Conservation (phyloP, 2,113 vertebrate genomes). For the Oreocharis arfaki region DNA sequence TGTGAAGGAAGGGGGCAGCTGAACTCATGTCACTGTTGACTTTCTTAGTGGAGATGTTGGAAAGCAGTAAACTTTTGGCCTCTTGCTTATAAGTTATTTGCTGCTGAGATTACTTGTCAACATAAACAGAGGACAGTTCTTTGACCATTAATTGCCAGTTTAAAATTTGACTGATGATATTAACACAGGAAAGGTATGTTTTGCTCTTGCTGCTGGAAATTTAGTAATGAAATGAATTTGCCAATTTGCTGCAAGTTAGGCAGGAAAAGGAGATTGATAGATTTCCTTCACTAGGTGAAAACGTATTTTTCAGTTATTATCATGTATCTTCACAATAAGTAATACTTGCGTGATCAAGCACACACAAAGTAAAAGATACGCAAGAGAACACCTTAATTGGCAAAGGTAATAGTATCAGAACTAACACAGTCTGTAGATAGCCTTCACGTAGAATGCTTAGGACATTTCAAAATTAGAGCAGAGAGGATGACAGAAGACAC, state of each 20-base stretch:
- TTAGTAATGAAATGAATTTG: not conserved
- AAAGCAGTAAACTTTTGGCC: not conserved
- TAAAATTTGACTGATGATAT: not conserved
- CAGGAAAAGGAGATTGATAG: not conserved
- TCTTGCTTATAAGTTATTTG: not conserved
- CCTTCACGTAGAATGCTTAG: not conserved
- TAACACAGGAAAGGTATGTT: not conserved
- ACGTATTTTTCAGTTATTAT: not conserved
- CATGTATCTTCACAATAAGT: not conserved
- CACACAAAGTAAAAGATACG: not conserved
- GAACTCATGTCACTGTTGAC: not conserved
- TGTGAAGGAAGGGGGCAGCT: not conserved
- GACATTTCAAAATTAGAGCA: not conserved
- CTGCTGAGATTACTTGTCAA: not conserved
- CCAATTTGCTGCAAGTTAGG: not conserved
- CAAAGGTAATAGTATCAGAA: not conserved
- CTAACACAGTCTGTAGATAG: not conserved
- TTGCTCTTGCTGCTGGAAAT: not conserved
- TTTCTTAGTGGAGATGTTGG: not conserved
- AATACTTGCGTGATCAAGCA: not conserved
- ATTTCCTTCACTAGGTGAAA: not conserved
- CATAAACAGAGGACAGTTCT: not conserved
- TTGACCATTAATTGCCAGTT: not conserved
- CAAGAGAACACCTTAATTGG: not conserved
- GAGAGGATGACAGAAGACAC: not conserved